These are phyloP conservation scores for Micoletzkya japonica DNA, from an alignment of 2,888 invertebrate genomes.

Conservation along the genomic window DNA sequence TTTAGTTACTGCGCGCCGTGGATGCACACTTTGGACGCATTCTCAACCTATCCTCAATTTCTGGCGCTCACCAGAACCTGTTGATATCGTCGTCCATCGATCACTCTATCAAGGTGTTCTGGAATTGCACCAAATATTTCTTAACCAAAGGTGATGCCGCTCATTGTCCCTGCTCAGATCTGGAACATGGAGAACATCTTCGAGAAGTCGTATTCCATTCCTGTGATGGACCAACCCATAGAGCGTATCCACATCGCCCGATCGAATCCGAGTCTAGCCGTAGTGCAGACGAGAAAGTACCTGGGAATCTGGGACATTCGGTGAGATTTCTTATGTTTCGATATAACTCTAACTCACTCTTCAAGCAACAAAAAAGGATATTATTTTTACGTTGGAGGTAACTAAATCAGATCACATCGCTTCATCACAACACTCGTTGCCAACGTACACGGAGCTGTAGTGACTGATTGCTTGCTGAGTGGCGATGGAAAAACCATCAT, in stretches of 20 bases:
- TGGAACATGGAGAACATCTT: constrained; percentile 99
- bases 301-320: constrained; percentile 79
- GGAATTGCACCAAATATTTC: too few species aligned
- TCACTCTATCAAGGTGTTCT: constrained; percentile 85
- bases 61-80: constrained; percentile 74
- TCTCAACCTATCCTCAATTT: constrained; percentile 84
- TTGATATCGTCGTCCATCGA: constrained; percentile 95
- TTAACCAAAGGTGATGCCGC: too few species aligned
- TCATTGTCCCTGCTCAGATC: constrained; percentile 35
- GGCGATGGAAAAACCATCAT: constrained; percentile 39
- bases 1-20: constrained; percentile 79
- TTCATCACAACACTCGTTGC: constrained; percentile 55
- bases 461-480: constrained; percentile 50
- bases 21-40: constrained; percentile 97
- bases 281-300: constrained; percentile 89
- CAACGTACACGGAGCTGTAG: constrained; percentile 55
- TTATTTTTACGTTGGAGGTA: background rate
- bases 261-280: constrained; percentile 77
- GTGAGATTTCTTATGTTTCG: constrained; percentile 31
- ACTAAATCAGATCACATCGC: constrained; percentile 45
- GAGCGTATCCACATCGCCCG: constrained; percentile 75
- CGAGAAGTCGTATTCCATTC: constrained; percentile 93
- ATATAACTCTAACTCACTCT: background rate
- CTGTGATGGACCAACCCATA: constrained; percentile 89
- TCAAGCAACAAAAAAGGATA: background rate